Base-by-base conservation (phyloP, 2,888 invertebrate genomes). In the Asteroscopus sphinx region DNA sequence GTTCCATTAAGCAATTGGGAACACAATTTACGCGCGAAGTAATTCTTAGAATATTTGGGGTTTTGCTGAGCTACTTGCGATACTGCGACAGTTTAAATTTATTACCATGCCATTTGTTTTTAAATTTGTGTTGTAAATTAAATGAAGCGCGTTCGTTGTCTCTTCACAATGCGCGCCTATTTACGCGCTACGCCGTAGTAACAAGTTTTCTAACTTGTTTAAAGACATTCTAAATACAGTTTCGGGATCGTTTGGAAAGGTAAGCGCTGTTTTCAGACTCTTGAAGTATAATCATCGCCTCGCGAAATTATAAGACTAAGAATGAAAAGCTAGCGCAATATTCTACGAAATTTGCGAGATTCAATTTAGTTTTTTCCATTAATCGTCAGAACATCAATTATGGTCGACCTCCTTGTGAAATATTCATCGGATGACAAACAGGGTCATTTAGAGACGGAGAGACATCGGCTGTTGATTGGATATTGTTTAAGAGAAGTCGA, bases 171-270 rank as follows among this genome's bases (percentile, higher is more conserved):
- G 3, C 21, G 17, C 11, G 33, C 11, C 30, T 16, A 7, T 7
- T 47, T 16, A 36, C 16, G 36, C 28, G 42, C 4, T 36, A 41
- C 30, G 37, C 16, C n/a, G 26, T 28, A 56, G 49, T 35, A 51
- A 46, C 45, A 66, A 70, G 47, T 70, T 52, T 16, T 12, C 8
- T 3, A 62, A 52, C 28, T 42, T 57, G 15, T 44, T 26, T 8
- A 0, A 16, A 17, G 6, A 37, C 32, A 16, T 12, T 4, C 3
- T 2, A 26, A 17, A 8, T 28, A 17, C 3, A 16, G 13, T 51
- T 44, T 37, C n/a, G 6, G 13, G 25, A 12, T 26, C 37, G 15
- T 48, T 33, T 37, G 9, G n/a, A 8, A 42, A 25, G 11, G 33
- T 45, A 15, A 12, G 36, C 4, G 12, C n/a, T 48, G 41, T 2